Percentiles rank a stretch among this genome's conserved stretches.
Evolutionary conservation across 2,888 invertebrate genomes (phyloP).

Genomic region (Camponotus fellah): DNA sequence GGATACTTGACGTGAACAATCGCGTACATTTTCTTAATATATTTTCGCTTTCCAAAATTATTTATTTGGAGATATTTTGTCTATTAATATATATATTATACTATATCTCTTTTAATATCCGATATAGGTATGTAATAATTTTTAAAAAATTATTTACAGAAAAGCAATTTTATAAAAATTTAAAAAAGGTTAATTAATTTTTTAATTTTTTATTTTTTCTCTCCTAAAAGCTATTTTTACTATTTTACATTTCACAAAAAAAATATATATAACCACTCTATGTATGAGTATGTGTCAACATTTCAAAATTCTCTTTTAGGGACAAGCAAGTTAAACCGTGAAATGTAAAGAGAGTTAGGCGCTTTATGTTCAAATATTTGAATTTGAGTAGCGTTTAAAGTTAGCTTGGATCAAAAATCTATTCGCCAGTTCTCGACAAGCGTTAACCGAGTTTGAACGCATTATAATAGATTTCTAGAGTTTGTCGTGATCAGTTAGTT

Average conservation of each 20-base stretch:
- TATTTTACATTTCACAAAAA: not conserved
- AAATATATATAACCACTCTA: not conserved
- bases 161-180: too few species aligned
- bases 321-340: not conserved
- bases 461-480: constrained; percentile 41
- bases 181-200: too few species aligned
- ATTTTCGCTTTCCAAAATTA: too few species aligned
- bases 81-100: too few species aligned
- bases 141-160: too few species aligned
- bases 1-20: too few species aligned
- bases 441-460: constrained; percentile 22
- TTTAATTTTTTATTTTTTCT: too few species aligned
- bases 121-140: too few species aligned
- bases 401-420: constrained; percentile 23
- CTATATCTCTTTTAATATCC: too few species aligned
- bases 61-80: too few species aligned
- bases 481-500: constrained; percentile 38
- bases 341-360: not conserved
- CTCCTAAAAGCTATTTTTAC: too few species aligned
- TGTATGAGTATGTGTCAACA: not conserved
- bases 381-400: not conserved
- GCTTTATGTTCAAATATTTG: constrained; percentile 18
- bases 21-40: too few species aligned
- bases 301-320: constrained; percentile 11
- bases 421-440: not conserved